phyloP scores from a whole-genome alignment of 2,888 invertebrate genomes.

The Tenthredo distinguenda region DNA sequence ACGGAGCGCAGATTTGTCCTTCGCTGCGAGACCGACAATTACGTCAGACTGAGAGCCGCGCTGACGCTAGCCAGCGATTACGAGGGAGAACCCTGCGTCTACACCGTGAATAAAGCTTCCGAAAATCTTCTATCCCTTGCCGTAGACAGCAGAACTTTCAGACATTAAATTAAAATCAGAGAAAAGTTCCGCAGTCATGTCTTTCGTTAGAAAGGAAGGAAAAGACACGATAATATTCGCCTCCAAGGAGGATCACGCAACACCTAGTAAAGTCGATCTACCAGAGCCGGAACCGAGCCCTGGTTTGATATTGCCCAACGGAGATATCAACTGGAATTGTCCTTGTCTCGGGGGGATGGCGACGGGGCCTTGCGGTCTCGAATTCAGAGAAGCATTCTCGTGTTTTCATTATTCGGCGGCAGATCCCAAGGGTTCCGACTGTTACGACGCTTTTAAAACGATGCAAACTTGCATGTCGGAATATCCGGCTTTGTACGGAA shows the following conservation, averaged over 20 bases:
- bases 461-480: slow-evolving; percentile 95
- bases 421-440: slow-evolving; percentile 96
- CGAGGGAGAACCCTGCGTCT: slow-evolving; percentile 79
- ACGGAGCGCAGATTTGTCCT: slow-evolving; percentile 79
- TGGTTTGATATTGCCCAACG: slow-evolving; percentile 90
- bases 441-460: slow-evolving; percentile 92
- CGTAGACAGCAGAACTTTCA: slow-evolving; percentile 70
- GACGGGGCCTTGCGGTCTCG: slow-evolving; percentile 95
- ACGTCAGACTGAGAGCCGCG: slow-evolving; percentile 81
- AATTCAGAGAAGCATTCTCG: slow-evolving; percentile 96
- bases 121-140: slow-evolving; percentile 75
- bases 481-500: slow-evolving; percentile 90
- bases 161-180: slow-evolving; percentile 54
- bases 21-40: slow-evolving; percentile 80
- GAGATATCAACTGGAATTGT: slow-evolving; percentile 97
- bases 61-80: slow-evolving; percentile 80
- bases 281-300: slow-evolving; percentile 88
- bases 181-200: slow-evolving; percentile 62
- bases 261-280: slow-evolving; percentile 85
- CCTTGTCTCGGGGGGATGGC: slow-evolving; percentile 99
- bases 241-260: slow-evolving; percentile 87
- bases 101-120: slow-evolving; percentile 80
- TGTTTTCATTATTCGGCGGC: slow-evolving; percentile 95
- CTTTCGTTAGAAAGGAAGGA: slow-evolving; percentile 78
- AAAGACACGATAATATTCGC: slow-evolving; percentile 93